Evolutionary conservation across 2,888 invertebrate genomes (phyloP), one percentile per base, ranked within the genome.

Genomic region (Macrophya alboannulata): DNA sequence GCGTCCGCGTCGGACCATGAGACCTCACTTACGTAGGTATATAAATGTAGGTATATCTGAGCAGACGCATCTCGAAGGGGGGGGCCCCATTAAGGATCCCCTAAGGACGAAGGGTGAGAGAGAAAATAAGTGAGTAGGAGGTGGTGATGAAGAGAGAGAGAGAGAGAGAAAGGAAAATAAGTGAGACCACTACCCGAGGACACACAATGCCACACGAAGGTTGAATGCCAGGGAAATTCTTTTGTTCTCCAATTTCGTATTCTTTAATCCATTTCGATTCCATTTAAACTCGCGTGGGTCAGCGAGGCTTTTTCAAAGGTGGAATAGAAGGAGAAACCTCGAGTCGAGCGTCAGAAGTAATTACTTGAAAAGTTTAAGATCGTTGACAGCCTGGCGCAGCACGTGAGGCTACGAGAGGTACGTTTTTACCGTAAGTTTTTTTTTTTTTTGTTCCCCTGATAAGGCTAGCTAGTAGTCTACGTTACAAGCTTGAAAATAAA

Each of bases 191-290:
- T 37, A 77, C 55, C 25, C 2, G 31, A 15, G 9, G 37, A 48
- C 15, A 72, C 82, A 65, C 83, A 83, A 83, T 62, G 83, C 83
- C 40, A 55, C 21, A 48, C 45, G 31, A 48, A 17, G 31, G 48
- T 68, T 68, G 48, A 83, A 68, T 83, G 71, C 48, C 9, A 40
- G 12, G 12, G 51, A 51, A 51, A n/a, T 59, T 83, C 65, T 83
- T 82, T 68, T 68, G 83, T 83, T 68, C 31, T 71, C 51, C 9
- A 65, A 81, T 81, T 65, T 45, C 81, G 62, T 21, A n/a, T 79
- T 81, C 62, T 71, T 83, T 48, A n/a, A 71, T 68, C 83, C 31
- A 83, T 68, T 83, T 48, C 68, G 31, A 83, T 68, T 31, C 51
- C 68, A 71, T 71, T 83, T 37, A 21, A 65, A 45, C 82, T 65